phyloP scores from a whole-genome alignment of 1,140 invertebrate species.

The Himalopsyche phryganea region DNA sequence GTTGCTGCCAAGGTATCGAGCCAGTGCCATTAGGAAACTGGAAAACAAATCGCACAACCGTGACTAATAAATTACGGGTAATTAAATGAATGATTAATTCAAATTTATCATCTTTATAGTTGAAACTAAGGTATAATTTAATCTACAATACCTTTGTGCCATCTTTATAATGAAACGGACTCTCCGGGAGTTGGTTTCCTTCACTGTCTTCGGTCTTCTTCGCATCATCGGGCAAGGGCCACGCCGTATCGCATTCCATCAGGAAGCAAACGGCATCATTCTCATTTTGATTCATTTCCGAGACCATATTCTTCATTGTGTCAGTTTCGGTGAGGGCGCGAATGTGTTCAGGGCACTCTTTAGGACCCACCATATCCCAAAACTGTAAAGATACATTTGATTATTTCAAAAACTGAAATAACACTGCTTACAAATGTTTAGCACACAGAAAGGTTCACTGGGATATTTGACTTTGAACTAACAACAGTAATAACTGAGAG shows the following conservation, averaged over 20 bases:
- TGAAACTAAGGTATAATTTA: too few relatives aligned
- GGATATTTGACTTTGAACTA: too few relatives aligned
- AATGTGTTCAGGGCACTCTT: slow-evolving; percentile 23
- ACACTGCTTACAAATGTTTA: too few relatives aligned
- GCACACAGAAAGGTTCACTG: too few relatives aligned
- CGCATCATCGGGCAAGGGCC: slow-evolving; percentile 10
- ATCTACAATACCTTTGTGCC: slow-evolving; percentile 17
- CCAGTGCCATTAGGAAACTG: slow-evolving; percentile 35
- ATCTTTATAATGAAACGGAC: slow-evolving; percentile 29
- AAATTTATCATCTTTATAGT: too few relatives aligned
- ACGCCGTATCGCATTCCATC: slow-evolving; percentile 23
- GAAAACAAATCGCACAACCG: too few relatives aligned
- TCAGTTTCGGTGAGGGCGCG: slow-evolving; percentile 20
- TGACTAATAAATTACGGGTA: too few relatives aligned
- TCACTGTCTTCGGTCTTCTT: slow-evolving; percentile 10
- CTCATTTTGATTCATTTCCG: slow-evolving; percentile 28
- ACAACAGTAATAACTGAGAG: too few relatives aligned
- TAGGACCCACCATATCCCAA: slow-evolving; percentile 27
- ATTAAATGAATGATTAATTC: too few relatives aligned
- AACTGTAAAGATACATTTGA: slow-evolving; percentile 20
- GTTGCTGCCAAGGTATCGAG: slow-evolving; percentile 68
- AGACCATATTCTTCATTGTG: slow-evolving; percentile 13
- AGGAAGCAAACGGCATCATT: slow-evolving; percentile 15
- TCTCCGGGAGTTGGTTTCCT: slow-evolving; percentile 1
- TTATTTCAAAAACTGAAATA: background rate